A percentile compares a stretch with the other conserved stretches of the same genome.
phyloP scores from a whole-genome alignment of 2,888 invertebrate species.

The Margaritifera margaritifera region DNA sequence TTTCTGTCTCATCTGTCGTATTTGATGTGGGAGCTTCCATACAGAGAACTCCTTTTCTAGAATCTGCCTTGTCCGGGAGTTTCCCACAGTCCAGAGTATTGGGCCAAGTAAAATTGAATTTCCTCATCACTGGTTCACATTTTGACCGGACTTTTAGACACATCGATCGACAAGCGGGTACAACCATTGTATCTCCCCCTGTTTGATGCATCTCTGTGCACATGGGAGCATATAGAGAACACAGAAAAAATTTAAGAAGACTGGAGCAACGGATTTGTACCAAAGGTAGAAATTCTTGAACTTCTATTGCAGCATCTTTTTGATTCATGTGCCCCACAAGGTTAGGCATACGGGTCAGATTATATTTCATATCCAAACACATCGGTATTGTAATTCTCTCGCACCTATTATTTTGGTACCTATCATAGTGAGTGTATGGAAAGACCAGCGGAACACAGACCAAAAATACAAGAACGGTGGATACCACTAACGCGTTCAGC shows the following conservation, averaged over 20 bases:
- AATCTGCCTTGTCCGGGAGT: conserved; percentile 79
- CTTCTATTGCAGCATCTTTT: conserved; percentile 85
- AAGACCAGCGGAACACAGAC: conserved; percentile 11
- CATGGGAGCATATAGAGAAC: conserved; percentile 91
- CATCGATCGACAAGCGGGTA: conserved; percentile 88
- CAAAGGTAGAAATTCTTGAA: conserved; percentile 81
- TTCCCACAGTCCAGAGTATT: conserved; percentile 84
- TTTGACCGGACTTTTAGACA: conserved; percentile 79
- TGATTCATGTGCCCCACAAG: conserved; percentile 87
- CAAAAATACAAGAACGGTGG: conserved; percentile 7
- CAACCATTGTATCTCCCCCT: conserved; percentile 81
- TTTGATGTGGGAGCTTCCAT: conserved; percentile 78
- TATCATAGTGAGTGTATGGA: conserved; percentile 26
- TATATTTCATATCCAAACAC: conserved; percentile 88
- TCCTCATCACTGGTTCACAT: conserved; percentile 78
- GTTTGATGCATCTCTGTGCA: conserved; percentile 83
- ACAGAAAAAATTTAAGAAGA: conserved; percentile 88
- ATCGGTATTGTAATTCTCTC: conserved; percentile 85
- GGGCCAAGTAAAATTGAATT: conserved; percentile 81
- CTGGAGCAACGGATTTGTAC: conserved; percentile 86
- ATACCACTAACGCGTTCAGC: conserved; percentile 12
- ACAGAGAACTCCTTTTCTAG: conserved; percentile 79
- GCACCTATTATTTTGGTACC: conserved; percentile 75
- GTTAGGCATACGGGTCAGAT: conserved; percentile 90
- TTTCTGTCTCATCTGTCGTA: conserved; percentile 55